Conservation (phyloP, 2,888 invertebrate genomes). For the Dynastes tityus region DNA sequence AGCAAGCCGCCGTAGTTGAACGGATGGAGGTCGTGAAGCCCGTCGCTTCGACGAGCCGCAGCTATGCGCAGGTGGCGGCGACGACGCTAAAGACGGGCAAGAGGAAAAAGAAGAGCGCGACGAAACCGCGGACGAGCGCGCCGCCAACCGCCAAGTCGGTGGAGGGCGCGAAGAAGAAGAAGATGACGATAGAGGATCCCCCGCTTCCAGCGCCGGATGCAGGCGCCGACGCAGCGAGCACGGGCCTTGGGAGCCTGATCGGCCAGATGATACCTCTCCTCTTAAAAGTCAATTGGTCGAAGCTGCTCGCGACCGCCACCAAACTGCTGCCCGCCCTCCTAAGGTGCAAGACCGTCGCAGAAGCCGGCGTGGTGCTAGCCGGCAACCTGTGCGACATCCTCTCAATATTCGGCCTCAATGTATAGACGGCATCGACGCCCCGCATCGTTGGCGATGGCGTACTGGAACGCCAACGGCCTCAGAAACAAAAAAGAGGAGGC, state of each 20-base stretch:
- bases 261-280: no score
- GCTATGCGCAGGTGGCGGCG: no score
- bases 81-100: no score
- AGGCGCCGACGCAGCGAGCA: neutral
- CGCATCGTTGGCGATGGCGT: no score
- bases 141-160: neutral
- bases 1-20: no score
- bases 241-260: no score
- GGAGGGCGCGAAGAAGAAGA: no score
- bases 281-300: neutral
- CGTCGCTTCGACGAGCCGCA: no score
- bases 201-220: neutral
- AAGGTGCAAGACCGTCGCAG: neutral
- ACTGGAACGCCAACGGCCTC: no score
- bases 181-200: no score
- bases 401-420: slow-evolving; percentile 6
- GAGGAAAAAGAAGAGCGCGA: no score
- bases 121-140: neutral
- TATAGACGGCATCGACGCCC: slow-evolving; percentile 8
- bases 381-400: neutral
- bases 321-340: neutral
- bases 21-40: no score
- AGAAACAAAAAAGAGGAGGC: neutral
- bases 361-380: neutral
- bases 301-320: neutral